Conservation (phyloP, 1,140 invertebrate species). For the Bombus huntii region DNA sequence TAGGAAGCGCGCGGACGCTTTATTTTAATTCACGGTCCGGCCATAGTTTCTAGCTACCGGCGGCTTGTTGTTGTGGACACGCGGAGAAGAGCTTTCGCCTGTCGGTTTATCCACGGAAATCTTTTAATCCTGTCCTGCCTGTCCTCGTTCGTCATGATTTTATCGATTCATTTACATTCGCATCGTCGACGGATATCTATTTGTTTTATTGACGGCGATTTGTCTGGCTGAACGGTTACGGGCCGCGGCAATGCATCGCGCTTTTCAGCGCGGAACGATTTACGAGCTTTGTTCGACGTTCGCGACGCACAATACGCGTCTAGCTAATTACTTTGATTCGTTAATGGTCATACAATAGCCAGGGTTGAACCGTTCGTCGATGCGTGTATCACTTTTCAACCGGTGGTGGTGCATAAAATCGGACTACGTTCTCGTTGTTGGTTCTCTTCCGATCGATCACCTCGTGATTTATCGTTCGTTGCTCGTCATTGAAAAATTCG, state of each 20-base stretch:
- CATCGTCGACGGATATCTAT: background rate
- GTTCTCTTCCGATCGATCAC: background rate
- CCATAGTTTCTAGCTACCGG: background rate
- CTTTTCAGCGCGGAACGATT: constrained; percentile 6
- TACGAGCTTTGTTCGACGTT: background rate
- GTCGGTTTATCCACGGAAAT: constrained; percentile 45
- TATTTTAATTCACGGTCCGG: constrained; percentile 29
- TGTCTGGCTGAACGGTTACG: background rate
- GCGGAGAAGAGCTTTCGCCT: background rate
- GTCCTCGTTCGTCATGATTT: constrained; percentile 45
- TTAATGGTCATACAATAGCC: constrained; percentile 19
- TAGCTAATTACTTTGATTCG: constrained; percentile 43
- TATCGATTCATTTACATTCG: constrained; percentile 50
- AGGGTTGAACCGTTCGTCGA: background rate
- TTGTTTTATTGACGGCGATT: constrained; percentile 41
- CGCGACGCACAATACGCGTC: background rate
- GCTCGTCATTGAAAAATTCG: background rate
- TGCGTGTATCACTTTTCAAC: background rate
- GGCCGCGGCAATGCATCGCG: background rate
- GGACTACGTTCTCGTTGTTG: too few species aligned
- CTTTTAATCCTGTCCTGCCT: constrained; percentile 46
- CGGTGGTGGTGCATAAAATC: background rate
- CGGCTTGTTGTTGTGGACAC: background rate
- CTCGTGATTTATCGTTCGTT: background rate
- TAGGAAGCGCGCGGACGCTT: background rate